Base-by-base conservation (phyloP, 2,888 invertebrate genomes). In the Petrolisthes manimaculis region DNA sequence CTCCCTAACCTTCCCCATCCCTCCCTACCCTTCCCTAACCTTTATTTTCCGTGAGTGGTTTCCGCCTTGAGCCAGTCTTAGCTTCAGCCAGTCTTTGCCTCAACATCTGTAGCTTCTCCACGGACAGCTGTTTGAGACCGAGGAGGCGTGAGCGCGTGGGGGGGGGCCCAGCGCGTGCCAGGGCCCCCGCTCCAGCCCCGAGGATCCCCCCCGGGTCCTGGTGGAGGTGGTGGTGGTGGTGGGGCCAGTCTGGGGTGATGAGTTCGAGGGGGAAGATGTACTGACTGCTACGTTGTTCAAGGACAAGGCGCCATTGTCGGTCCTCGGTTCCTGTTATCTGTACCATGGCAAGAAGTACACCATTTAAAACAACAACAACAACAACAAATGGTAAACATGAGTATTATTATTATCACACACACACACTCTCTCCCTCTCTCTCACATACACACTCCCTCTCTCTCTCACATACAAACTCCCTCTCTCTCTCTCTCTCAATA, bases 301-400 rank as follows among this genome's bases (percentile, higher is more conserved):
- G 93, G 56, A 97, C 93, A 88, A 97, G 93, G 91, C 96, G 95
- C 95, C 96, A 97, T 92, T 97, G 97, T 91, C 96, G 95, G 69
- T 95, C 95, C 91, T 95, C 94, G 67, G 94, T 94, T 86, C 95
- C 95, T 9, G 96, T 96, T 92, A 97, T 18, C 18, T 18, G 61
- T 61, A 61, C 61, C 61, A 6, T 61, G 14, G 8, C 6, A 9
- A 61, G 6, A 6, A 61, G 14, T 61, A 61, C 6, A 9, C 61
- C 14, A 61, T 14, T 61, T 14, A 9, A 61, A 14, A 6, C 6
- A 14, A 14, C 14, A 9, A 61, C 6, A 61, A 61, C 8, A 61
- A 14, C 14, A 61, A 14, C 14, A 14, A 61, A 14, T 61, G 61
- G 14, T 6, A 61, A 61, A 14, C 61, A 61, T 61, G 6, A 61